Base-by-base conservation (phyloP, 53 echinoderm and acorn worm genomes). In the Hippasteria phrygiana region DNA sequence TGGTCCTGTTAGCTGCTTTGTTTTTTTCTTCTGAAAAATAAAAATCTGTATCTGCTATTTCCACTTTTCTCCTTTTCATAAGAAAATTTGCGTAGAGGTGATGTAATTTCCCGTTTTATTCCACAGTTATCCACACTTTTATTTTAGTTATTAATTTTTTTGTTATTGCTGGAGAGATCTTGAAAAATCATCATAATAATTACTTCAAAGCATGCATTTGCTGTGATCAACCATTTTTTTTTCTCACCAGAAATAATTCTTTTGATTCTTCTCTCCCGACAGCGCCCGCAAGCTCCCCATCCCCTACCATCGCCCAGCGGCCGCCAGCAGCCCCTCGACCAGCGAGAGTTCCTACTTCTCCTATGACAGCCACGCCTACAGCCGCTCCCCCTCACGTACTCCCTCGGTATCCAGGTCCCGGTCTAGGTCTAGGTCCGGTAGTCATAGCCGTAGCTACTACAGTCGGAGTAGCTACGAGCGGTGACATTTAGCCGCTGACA, bases 251-350 rank as follows among this genome's bases (percentile, higher is more conserved):
- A 59, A 22, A 59, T 5, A 17, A 59, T 18, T 20, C 22, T 59
- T 59, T 59, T 71, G 65, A 28, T 88, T 48, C 12, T 51, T 87
- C 76, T 85, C 31, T 77, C 18, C 39, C 1, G 8, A 31, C 93
- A 97, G 97, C 83, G 97, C 97, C 28, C 88, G 97, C 43, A 97
- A 97, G 88, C 89, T 95, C 45, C 97, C 97, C 18, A 92, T 97
- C 20, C 97, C 97, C 36, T 97, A 97, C 92, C 87, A 95, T 74
- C 90, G 97, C 36, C 70, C 93, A 20, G 53, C 89, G 40, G 71
- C 83, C 22, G 59, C 71, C 43, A 88, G n/a, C n/a, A n/a, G 88
- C 73, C 88, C 92, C 47, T 59, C 88, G 40, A 80, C 80, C 75
- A 92, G 88, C 48, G 80, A 88, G 53, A 88, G 88, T 77, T 92